Evolutionary conservation across 2,888 invertebrate species (phyloP), one percentile per base, ranked within the genome.

Genomic region (Xylophagus ater): DNA sequence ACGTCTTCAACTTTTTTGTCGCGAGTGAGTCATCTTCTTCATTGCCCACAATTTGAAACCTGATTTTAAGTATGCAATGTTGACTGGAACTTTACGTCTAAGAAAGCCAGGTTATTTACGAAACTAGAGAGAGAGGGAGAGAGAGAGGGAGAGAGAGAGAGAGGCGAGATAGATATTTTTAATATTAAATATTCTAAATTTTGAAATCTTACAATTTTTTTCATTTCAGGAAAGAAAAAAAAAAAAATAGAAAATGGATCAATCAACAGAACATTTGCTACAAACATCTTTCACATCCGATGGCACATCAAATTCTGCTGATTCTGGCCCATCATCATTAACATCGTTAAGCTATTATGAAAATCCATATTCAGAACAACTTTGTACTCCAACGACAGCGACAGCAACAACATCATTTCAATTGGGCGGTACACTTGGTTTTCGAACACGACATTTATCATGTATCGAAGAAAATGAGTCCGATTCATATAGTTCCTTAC

Each of bases 391-490:
- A 39, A 8, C 39, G 36, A 21, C 34, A 15, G n/a, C 38, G 15
- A 10, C 34, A 21, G 8, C 32, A n/a, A 19, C 40, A 30, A 32
- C 33, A 15, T 37, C 32, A 15, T 39, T 50, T 48, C 40, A 56
- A 49, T 8, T 51, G 50, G 34, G 32, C 48, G 32, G 23, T 4
- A 23, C 41, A 34, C 28, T 17, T 46, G 63, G 62, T 2, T 62
- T 60, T 49, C 61, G 63, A 20, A 62, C 62, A 10, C 53, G 63
- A 3, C 63, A 63, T 50, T 48, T 63, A 35, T 63, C 63, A 39
- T 63, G 63, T 46, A 63, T 63, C 34, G 61, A 63, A 41, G 63
- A 63, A 48, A 62, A 63, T 33, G 64, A 62, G 41, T 59, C 62
- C 7, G 63, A 63, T 36, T 63, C 63, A 3, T 46, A 60, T 40